phyloP scores from a whole-genome alignment of 2,888 invertebrate species.

The Eupithecia subfuscata region DNA sequence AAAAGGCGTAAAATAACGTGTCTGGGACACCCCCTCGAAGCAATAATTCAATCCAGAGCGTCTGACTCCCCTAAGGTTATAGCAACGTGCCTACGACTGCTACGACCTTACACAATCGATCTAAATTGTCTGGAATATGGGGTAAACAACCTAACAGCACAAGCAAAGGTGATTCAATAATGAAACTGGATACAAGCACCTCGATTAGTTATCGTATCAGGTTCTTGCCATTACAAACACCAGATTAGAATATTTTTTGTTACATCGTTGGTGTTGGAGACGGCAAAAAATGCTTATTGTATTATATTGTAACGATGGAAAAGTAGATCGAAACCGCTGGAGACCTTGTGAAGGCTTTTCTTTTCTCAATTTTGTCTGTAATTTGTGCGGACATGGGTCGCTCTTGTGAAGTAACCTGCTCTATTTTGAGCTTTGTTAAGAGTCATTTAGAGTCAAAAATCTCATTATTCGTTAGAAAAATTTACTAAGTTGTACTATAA shows the following conservation, averaged over 20 bases:
- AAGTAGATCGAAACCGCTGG: conserved; percentile 58
- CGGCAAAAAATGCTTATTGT: conserved; percentile 50
- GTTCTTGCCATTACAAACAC: conserved; percentile 34
- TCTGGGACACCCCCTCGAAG: conserved; percentile 15
- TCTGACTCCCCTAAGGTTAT: conserved; percentile 37
- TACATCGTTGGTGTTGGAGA: conserved; percentile 47
- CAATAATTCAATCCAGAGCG: conserved; percentile 34
- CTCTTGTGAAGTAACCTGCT: background rate
- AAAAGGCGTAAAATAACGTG: conserved; percentile 15
- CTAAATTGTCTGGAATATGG: conserved; percentile 38
- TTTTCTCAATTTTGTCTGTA: background rate
- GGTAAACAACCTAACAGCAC: conserved; percentile 41
- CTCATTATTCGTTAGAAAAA: background rate
- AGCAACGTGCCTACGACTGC: conserved; percentile 34
- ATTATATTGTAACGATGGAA: conserved; percentile 52
- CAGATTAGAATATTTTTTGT: conserved; percentile 35
- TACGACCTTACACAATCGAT: conserved; percentile 45
- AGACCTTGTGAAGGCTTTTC: conserved; percentile 49
- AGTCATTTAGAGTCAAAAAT: background rate
- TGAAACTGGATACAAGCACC: conserved; percentile 24
- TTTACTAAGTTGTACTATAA: background rate
- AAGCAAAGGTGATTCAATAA: conserved; percentile 36
- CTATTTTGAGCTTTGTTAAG: background rate
- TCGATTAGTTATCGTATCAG: conserved; percentile 27
- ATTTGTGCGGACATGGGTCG: background rate